phyloP scores from a whole-genome alignment of 2,797 vertebrate genomes.

The Halcyon leucocephala region DNA sequence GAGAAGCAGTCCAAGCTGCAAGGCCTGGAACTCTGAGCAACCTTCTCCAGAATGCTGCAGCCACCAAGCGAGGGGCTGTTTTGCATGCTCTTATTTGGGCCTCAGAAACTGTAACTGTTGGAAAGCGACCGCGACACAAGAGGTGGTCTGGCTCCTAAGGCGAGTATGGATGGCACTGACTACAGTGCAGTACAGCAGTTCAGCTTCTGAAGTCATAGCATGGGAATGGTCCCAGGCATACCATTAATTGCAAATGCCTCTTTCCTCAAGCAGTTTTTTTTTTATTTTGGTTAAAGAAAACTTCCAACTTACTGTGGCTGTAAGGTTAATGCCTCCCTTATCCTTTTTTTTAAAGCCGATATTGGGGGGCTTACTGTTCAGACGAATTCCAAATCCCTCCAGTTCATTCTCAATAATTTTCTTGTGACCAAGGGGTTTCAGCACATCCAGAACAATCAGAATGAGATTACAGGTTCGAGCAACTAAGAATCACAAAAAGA shows the following conservation, averaged over 20 bases:
- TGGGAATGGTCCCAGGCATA: neutral
- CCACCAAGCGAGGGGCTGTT: neutral
- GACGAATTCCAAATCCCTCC: slow-evolving; percentile 97
- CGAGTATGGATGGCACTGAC: neutral
- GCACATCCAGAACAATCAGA: slow-evolving; percentile 95
- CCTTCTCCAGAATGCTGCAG: neutral
- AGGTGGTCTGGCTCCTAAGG: neutral
- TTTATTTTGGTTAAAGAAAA: neutral
- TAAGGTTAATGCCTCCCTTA: slow-evolving; percentile 99
- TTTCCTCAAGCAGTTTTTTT: neutral
- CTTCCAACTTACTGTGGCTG: slow-evolving; percentile 87
- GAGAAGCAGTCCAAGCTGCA: neutral
- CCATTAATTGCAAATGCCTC: neutral
- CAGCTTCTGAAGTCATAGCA: neutral
- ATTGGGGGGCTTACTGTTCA: slow-evolving; percentile 96
- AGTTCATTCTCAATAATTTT: slow-evolving; percentile 97
- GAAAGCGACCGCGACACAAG: accelerated
- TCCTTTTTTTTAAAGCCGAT: slow-evolving; percentile 99
- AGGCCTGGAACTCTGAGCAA: neutral
- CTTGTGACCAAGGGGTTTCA: slow-evolving; percentile 97
- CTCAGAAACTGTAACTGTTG: neutral
- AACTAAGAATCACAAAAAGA: slow-evolving; percentile 78
- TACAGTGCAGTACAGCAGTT: neutral
- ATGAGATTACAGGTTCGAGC: slow-evolving; percentile 98
- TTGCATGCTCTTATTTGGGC: neutral